Percentiles rank a stretch among this genome's conserved stretches.
Evolutionary conservation across 2,113 vertebrate species (phyloP).

Genomic region (Recurvirostra avosetta): DNA sequence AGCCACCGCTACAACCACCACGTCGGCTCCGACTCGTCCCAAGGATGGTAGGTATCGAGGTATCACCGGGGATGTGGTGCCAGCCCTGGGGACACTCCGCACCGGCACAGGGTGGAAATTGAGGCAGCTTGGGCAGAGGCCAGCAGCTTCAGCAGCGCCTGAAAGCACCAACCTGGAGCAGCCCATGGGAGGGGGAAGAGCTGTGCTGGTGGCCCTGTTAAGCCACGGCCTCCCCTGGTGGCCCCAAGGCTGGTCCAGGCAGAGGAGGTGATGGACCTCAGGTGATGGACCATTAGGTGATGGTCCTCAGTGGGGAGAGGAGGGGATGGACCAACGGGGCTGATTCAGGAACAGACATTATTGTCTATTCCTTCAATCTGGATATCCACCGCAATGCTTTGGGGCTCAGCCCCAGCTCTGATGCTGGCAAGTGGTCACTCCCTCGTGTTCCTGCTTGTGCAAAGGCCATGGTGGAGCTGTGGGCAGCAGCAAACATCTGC

Average conservation of each 20-base stretch:
- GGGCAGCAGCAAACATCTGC: neutral
- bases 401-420: neutral
- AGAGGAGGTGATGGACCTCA: neutral
- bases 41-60: slow-evolving; percentile 69
- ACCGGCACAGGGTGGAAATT: neutral
- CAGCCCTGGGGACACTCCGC: neutral
- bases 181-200: accelerated
- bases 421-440: neutral
- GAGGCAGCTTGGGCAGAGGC: neutral
- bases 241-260: neutral
- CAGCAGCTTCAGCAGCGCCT: neutral
- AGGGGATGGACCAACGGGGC: neutral
- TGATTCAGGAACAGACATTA: neutral
- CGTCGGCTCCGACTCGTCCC: neutral
- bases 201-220: accelerated
- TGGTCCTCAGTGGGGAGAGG: neutral
- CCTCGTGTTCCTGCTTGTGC: neutral
- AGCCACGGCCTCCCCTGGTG: neutral
- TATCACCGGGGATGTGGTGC: neutral
- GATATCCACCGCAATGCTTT: accelerated
- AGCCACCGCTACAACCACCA: slow-evolving; percentile 61
- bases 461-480: neutral
- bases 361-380: neutral
- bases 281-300: neutral
- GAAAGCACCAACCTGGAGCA: neutral